Evolutionary conservation across 2,797 vertebrate species (phyloP).

Genomic region (Acrossocheilus fasciatus): DNA sequence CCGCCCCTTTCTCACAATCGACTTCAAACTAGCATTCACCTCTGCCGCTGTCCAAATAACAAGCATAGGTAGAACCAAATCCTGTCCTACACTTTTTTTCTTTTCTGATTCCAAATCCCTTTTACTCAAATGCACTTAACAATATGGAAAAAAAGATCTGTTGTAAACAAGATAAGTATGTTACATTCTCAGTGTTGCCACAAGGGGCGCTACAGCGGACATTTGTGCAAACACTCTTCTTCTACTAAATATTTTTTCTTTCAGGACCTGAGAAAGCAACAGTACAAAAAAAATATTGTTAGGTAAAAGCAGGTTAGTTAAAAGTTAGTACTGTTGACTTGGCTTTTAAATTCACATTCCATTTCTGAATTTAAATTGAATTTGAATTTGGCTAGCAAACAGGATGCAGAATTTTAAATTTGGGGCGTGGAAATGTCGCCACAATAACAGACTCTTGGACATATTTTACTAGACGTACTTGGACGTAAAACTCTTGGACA

Average conservation of each 20-base stretch:
- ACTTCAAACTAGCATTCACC: neutral
- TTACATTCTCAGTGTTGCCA: neutral
- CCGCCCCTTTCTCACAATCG: neutral
- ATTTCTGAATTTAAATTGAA: neutral
- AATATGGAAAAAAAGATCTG: neutral
- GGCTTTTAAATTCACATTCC: neutral
- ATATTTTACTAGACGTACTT: too few relatives aligned
- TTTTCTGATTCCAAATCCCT: neutral
- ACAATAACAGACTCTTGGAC: neutral
- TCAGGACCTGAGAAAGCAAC: neutral
- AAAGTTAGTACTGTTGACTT: neutral
- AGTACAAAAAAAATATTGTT: neutral
- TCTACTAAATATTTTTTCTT: neutral
- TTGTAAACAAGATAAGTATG: neutral
- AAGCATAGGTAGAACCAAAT: neutral
- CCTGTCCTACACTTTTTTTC: neutral
- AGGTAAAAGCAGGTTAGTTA: neutral
- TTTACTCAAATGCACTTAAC: neutral
- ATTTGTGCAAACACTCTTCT: neutral
- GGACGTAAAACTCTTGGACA: neutral
- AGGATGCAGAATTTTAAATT: neutral
- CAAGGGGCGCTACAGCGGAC: neutral
- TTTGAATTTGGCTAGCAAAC: neutral
- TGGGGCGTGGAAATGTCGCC: neutral
- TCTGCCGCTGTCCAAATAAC: neutral